These are phyloP conservation scores for Bugula neritina DNA, from an alignment of 2,888 invertebrate species.

Conservation along the genomic window DNA sequence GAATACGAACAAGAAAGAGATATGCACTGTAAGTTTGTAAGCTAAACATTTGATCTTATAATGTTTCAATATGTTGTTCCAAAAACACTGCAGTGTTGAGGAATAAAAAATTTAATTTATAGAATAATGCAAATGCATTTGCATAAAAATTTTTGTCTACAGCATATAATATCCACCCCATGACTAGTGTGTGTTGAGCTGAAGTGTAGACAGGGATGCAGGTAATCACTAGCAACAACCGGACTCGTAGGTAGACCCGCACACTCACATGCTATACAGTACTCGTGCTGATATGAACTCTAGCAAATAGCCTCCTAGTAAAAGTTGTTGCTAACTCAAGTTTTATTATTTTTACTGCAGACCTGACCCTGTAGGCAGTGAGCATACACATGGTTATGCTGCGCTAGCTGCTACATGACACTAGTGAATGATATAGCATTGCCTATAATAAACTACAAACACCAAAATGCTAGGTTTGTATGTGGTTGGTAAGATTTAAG, in stretches of 20 bases:
- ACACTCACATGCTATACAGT: background rate
- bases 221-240: background rate
- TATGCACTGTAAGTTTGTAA: conserved; percentile 91
- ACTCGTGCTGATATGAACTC: no score
- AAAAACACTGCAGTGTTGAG: no score
- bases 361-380: background rate
- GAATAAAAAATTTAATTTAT: no score
- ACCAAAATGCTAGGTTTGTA: conserved; percentile 25
- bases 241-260: background rate
- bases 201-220: no score
- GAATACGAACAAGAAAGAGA: conserved; percentile 98
- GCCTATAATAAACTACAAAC: background rate
- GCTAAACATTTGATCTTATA: no score
- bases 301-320: background rate
- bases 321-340: conserved; percentile 2
- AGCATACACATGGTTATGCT: background rate
- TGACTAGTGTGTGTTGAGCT: no score
- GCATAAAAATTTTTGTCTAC: no score
- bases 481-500: conserved; percentile 26
- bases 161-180: no score
- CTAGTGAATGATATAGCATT: background rate
- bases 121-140: no score
- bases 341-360: conserved; percentile 19
- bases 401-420: background rate
- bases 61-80: no score